phyloP scores from a whole-genome alignment of 2,888 invertebrate genomes.

The Caenorhabditis macrosperma region DNA sequence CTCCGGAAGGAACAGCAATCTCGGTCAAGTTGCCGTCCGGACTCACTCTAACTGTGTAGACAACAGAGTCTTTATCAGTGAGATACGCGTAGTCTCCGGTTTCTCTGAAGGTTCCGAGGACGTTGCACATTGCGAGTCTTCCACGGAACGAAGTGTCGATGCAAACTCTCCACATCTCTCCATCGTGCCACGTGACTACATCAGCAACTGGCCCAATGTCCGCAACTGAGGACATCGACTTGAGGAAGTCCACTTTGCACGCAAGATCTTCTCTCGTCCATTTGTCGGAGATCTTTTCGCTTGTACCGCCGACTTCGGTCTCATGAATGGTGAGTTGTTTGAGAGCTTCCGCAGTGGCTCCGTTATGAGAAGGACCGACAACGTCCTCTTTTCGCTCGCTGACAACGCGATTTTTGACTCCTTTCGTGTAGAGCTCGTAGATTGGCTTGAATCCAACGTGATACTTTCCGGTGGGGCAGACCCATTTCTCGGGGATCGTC shows the following conservation, averaged over 20 bases:
- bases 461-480: constrained; percentile 89
- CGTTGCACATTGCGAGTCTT: constrained; percentile 87
- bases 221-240: constrained; percentile 88
- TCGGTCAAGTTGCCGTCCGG: constrained; percentile 93
- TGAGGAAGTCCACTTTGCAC: constrained; percentile 88
- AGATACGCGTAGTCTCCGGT: constrained; percentile 88
- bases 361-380: constrained; percentile 91
- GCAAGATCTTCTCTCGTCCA: constrained; percentile 91
- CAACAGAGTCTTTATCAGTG: constrained; percentile 87
- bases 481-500: constrained; percentile 90
- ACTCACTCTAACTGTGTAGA: constrained; percentile 90
- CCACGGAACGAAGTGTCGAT: constrained; percentile 90
- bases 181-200: constrained; percentile 93
- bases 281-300: constrained; percentile 84
- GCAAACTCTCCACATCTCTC: constrained; percentile 90
- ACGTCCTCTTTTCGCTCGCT: constrained; percentile 88
- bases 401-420: constrained; percentile 81
- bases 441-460: constrained; percentile 91
- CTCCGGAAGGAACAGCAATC: constrained; percentile 90
- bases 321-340: constrained; percentile 87
- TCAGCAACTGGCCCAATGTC: constrained; percentile 93
- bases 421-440: constrained; percentile 90
- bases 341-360: constrained; percentile 87
- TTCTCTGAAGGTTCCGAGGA: constrained; percentile 89
- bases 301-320: constrained; percentile 72